Conservation (phyloP, 2,113 vertebrate species). For the Sturnus vulgaris region DNA sequence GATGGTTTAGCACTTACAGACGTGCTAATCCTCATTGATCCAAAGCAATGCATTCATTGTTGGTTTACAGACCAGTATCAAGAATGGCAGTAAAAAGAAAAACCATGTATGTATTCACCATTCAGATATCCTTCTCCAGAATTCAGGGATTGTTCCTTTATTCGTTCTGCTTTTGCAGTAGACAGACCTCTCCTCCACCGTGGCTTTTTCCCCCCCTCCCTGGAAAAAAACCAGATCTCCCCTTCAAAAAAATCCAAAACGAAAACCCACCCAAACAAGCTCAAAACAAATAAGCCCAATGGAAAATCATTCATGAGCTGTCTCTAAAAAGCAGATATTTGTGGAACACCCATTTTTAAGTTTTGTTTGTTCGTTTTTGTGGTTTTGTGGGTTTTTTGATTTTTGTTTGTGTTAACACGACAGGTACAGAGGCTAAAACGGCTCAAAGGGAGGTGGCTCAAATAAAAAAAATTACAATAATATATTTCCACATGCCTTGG, state of each 20-base stretch:
- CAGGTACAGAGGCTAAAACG: neutral
- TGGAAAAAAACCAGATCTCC: accelerated
- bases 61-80: neutral
- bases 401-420: neutral
- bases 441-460: neutral
- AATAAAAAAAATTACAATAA: neutral
- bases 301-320: neutral
- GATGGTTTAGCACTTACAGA: neutral
- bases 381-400: no score
- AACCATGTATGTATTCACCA: neutral
- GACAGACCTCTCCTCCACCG: neutral
- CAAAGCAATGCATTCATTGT: neutral
- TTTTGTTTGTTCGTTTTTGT: no score
- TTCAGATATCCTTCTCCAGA: neutral
- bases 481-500: neutral
- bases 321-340: neutral
- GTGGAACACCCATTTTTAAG: neutral
- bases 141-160: neutral
- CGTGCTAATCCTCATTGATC: neutral
- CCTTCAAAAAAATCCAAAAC: neutral
- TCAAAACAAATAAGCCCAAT: neutral
- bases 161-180: neutral
- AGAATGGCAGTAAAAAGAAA: neutral
- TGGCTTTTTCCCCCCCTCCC: accelerated
- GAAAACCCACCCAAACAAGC: neutral